Base-by-base conservation (phyloP, 1,140 invertebrate genomes). In the Leptinotarsa lineolata region DNA sequence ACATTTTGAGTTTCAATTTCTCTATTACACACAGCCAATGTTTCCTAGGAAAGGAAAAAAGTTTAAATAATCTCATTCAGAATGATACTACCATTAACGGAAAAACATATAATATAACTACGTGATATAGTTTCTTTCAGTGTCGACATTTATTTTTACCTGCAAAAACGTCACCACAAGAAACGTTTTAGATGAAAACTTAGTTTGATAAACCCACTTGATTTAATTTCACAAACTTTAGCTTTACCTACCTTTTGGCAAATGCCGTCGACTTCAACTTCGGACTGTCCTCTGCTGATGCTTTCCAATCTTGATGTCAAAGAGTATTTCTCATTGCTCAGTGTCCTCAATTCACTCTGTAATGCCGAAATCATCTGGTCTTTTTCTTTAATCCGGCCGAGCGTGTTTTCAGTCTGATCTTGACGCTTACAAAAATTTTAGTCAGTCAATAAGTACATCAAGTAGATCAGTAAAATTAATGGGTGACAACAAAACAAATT, bases 241-340 rank as follows among this genome's bases (percentile, higher is more conserved):
- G n/a, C 22, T 66, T 13, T 44, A 39, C 59, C 20, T 8, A 72
- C 77, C 66, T 76, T 82, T 16, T 76, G 22, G 54, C 76, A 78
- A 66, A 74, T 67, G 70, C 73, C 39, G 39, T 76, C 74, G 46
- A 66, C 44, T 65, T 79, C 75, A 68, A 39, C 64, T 20, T 80
- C 77, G 18, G 70, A 46, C 48, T 46, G 54, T 68, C 77, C 77
- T 45, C 76, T 72, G n/a, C 66, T 59, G 8, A 68, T 67, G 60
- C 60, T 74, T 73, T 87, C 84, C 6, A 87, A 68, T 72, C 83
- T 78, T 2, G 77, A 73, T 77, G 86, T 81, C 16, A 88, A 76
- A 72, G 69, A 45, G 16, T 70, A 45, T 18, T 69, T 67, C 18
- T 74, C 72, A 16, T 44, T 68, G 48, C 16, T 74, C 20, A 74